These are phyloP conservation scores for Micrasema minimum DNA, from an alignment of 1,140 invertebrate genomes.

Conservation along the genomic window DNA sequence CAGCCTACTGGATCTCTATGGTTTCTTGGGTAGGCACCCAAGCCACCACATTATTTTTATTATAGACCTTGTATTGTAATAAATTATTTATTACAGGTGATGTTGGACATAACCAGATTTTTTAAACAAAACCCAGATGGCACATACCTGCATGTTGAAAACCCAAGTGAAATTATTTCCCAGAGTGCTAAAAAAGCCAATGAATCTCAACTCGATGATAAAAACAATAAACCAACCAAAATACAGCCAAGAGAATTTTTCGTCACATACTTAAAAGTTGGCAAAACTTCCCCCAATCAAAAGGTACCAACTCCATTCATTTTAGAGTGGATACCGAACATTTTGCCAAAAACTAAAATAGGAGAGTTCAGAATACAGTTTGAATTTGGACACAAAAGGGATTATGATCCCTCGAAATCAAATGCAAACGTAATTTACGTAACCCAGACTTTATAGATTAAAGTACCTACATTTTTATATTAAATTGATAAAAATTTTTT, in stretches of 20 bases:
- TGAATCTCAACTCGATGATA: slow-evolving; percentile 61
- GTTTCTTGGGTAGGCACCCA: too few species aligned
- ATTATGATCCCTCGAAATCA: slow-evolving; percentile 42
- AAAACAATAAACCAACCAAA: slow-evolving; percentile 59
- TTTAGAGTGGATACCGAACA: slow-evolving; percentile 82
- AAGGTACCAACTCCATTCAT: slow-evolving; percentile 76
- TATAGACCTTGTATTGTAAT: too few species aligned
- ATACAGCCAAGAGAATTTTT: slow-evolving; percentile 73
- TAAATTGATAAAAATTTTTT: too few species aligned
- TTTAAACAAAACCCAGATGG: slow-evolving; percentile 77
- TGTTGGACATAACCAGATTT: slow-evolving; percentile 73
- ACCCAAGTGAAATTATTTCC: slow-evolving; percentile 58
- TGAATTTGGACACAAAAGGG: slow-evolving; percentile 57
- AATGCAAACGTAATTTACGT: background rate
- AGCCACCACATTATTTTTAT: too few species aligned
- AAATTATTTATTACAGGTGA: slow-evolving; percentile 63
- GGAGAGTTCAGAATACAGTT: slow-evolving; percentile 70
- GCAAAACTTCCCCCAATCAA: slow-evolving; percentile 69
- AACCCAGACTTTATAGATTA: too few species aligned
- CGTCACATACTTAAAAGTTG: slow-evolving; percentile 79
- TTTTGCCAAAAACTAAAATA: slow-evolving; percentile 75
- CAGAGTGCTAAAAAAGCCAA: slow-evolving; percentile 2
- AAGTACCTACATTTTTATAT: too few species aligned
- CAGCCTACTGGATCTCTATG: too few species aligned
- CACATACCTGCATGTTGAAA: slow-evolving; percentile 69